A percentile compares a stretch with the other conserved stretches of the same genome.
phyloP scores from a whole-genome alignment of 2,888 invertebrate genomes.

The Drosophila eohydei region DNA sequence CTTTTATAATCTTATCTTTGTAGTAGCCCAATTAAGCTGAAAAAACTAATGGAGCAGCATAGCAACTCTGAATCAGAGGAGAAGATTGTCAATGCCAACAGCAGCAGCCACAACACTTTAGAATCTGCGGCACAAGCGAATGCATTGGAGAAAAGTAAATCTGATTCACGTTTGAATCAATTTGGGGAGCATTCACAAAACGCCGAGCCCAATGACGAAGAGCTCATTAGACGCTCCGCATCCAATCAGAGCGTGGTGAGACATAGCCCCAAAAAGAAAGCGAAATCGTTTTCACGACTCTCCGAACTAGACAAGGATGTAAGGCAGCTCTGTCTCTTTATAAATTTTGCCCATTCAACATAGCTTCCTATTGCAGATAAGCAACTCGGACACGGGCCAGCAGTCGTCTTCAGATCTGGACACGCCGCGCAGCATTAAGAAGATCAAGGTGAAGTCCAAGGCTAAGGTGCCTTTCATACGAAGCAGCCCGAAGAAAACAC shows the following conservation, averaged over 20 bases:
- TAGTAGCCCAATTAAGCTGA: constrained; percentile 83
- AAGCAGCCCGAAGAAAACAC: constrained; percentile 80
- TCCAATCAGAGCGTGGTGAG: constrained; percentile 86
- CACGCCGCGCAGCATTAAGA: constrained; percentile 84
- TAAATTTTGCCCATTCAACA: not conserved
- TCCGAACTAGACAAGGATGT: constrained; percentile 86
- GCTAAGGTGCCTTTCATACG: constrained; percentile 82
- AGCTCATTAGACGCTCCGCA: constrained; percentile 86
- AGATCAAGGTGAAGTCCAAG: constrained; percentile 83
- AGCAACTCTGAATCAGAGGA: constrained; percentile 51
- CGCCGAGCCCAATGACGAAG: constrained; percentile 81
- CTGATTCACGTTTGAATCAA: constrained; percentile 88
- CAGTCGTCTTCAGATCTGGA: constrained; percentile 84
- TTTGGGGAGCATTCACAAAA: constrained; percentile 71
- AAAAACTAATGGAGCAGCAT: constrained; percentile 59
- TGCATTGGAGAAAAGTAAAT: constrained; percentile 88
- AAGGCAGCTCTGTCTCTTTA: constrained; percentile 26
- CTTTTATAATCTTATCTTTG: not conserved
- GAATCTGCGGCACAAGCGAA: constrained; percentile 46
- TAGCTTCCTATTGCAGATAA: constrained; percentile 67
- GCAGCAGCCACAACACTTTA: constrained; percentile 31
- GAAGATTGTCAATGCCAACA: constrained; percentile 20
- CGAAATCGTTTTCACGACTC: constrained; percentile 87
- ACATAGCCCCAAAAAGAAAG: constrained; percentile 85
- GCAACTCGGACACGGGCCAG: constrained; percentile 82